Evolutionary conservation across 2,797 vertebrate genomes (phyloP), one percentile per base, ranked within the genome.

Genomic region (Megalops cyprinoides): DNA sequence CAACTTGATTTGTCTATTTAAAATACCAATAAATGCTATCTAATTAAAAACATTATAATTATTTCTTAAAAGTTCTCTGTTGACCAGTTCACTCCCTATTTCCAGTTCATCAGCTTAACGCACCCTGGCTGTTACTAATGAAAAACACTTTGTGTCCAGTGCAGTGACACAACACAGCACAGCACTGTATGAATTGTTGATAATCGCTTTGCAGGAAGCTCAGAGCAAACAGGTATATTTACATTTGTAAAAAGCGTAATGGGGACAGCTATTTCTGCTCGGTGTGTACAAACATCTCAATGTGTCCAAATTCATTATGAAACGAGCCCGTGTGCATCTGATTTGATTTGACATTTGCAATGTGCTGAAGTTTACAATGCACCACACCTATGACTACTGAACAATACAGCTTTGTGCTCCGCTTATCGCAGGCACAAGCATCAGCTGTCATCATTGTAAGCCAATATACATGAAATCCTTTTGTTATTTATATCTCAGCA

Each of bases 251-350:
- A 71, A 53, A 28, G 49, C 44, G 60, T 79, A 23, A 56, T 51
- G 76, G 65, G 75, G 77, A 42, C 8, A 65, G 37, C 74, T 74
- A 74, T 74, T 78, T 82, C 67, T 81, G 73, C 46, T 73, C 14
- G 37, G 60, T 7, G 28, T 6, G n/a, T 31, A 58, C 74, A 74
- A 46, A 78, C 20, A 62, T 71, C 76, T 46, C 60, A 53, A 51
- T 34, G 49, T 42, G 14, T 53, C 51, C 53, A 77, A 77, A 77
- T 62, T 53, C 34, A 20, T 34, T 62, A 15, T 77, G 76, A 58
- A 76, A 55, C 46, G 34, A 1, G 39, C 74, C 51, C 28, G 48
- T 48, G 75, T 55, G 60, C n/a, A 34, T 44, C 10, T 53, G 9
- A 60, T 58, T 77, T 37, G 39, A 25, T 71, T 15, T 53, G 10